These are phyloP conservation scores for Diaperis boleti DNA, from an alignment of 2,888 invertebrate species.

Conservation along the genomic window DNA sequence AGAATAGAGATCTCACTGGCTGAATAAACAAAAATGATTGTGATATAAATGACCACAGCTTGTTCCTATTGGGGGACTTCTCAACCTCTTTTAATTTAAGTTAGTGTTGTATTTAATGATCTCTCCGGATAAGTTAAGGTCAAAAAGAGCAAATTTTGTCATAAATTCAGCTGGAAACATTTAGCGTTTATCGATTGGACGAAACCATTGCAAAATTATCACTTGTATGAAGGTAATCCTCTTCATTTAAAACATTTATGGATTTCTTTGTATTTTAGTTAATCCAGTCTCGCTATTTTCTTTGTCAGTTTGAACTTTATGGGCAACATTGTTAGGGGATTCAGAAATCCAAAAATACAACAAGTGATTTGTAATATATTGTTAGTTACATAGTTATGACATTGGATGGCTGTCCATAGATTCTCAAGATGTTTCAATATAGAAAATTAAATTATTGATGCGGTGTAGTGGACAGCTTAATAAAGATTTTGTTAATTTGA, in stretches of 20 bases:
- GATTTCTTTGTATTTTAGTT: conserved; percentile 17
- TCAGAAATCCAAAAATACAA: conserved; percentile 21
- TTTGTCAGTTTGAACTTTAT: conserved; percentile 19
- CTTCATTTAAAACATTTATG: conserved; percentile 11
- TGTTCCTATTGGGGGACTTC: conserved; percentile 64
- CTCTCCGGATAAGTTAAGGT: conserved; percentile 56
- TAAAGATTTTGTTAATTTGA: conserved; percentile 20
- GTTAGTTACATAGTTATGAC: conserved; percentile 37
- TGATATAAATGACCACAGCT: conserved; percentile 64
- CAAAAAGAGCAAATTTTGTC: conserved; percentile 39
- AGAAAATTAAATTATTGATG: conserved; percentile 19
- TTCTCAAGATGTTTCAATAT: conserved; percentile 10
- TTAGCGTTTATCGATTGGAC: conserved; percentile 9
- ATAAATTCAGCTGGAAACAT: conserved; percentile 12
- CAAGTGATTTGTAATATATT: conserved; percentile 40
- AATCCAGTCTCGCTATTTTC: conserved; percentile 12
- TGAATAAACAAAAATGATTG: conserved; percentile 59
- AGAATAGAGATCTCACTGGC: conserved; percentile 49
- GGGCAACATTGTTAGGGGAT: conserved; percentile 33
- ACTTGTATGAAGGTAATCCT: conserved; percentile 33
- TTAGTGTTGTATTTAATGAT: conserved; percentile 61
- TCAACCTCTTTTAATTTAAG: conserved; percentile 59
- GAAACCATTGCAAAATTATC: conserved; percentile 23
- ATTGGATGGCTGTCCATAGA: conserved; percentile 33
- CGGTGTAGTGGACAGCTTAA: conserved; percentile 25